Conservation (phyloP, 2,888 invertebrate species). For the Gasteruption jaculator region DNA sequence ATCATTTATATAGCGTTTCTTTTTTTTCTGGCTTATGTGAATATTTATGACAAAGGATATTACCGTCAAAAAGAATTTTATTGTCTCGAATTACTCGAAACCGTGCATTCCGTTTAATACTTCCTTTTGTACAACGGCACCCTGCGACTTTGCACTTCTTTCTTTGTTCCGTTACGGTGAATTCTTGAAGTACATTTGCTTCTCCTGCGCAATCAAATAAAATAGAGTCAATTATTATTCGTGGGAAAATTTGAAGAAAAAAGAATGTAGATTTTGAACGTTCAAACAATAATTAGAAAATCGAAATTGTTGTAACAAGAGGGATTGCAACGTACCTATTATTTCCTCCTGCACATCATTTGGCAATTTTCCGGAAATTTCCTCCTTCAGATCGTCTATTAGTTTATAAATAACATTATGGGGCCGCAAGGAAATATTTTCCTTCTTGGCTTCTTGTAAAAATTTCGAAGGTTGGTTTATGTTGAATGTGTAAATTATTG, state of each 20-base stretch:
- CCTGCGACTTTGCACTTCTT: slow-evolving; percentile 85
- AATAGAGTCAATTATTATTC: slow-evolving; percentile 11
- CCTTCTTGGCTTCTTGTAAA: slow-evolving; percentile 54
- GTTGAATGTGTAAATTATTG: slow-evolving; percentile 87
- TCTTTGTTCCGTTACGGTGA: slow-evolving; percentile 73
- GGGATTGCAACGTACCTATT: slow-evolving; percentile 57
- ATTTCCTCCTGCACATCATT: slow-evolving; percentile 69
- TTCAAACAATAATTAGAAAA: not conserved
- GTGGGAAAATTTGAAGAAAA: not conserved
- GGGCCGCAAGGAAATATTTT: slow-evolving; percentile 59
- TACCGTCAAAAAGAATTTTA: slow-evolving; percentile 69
- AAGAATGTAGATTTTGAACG: slow-evolving; percentile 1
- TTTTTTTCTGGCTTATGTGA: too few species aligned
- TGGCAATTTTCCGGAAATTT: slow-evolving; percentile 72
- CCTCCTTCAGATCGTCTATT: slow-evolving; percentile 81
- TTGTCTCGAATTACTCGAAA: slow-evolving; percentile 68
- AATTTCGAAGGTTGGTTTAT: slow-evolving; percentile 58
- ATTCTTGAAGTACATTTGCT: slow-evolving; percentile 81
- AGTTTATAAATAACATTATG: slow-evolving; percentile 92
- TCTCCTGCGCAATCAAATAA: slow-evolving; percentile 59
- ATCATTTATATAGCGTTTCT: too few species aligned
- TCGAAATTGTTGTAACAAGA: too few species aligned
- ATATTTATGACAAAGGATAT: too few species aligned
- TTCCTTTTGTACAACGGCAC: slow-evolving; percentile 76
- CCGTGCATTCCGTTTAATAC: slow-evolving; percentile 62